Evolutionary conservation across 2,113 vertebrate genomes (phyloP).

Genomic region (Fregata magnificens): DNA sequence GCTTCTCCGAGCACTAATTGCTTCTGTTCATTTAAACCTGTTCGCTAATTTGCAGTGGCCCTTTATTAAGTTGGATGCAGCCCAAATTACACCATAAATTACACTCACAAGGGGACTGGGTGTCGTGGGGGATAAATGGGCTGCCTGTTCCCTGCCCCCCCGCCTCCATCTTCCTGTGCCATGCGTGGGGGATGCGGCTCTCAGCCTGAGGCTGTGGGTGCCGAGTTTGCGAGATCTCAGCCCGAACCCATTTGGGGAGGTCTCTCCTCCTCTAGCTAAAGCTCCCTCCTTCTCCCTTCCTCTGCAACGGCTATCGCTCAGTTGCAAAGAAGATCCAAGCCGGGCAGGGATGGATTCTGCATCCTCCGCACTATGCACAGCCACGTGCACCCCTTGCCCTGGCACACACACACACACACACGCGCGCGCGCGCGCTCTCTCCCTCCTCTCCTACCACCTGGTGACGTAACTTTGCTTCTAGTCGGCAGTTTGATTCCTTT

Average conservation of each 20-base stretch:
- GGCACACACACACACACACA: neutral
- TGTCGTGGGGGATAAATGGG: constrained; percentile 33
- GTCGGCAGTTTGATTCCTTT: constrained; percentile 34
- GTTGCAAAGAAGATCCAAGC: neutral
- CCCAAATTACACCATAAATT: constrained; percentile 78
- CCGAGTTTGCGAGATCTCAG: neutral
- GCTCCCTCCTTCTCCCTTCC: neutral
- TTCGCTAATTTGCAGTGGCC: constrained; percentile 76
- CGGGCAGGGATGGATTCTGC: neutral
- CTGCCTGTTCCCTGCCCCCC: neutral
- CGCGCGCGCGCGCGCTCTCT: no score
- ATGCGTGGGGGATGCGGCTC: accelerated
- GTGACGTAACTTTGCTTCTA: constrained; percentile 31
- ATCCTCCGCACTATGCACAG: neutral
- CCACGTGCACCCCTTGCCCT: accelerated
- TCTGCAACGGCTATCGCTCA: accelerated
- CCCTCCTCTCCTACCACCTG: constrained; percentile 18
- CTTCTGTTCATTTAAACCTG: constrained; percentile 79
- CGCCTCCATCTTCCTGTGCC: neutral
- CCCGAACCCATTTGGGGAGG: neutral
- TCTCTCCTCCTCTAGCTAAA: neutral
- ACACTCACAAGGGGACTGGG: constrained; percentile 31
- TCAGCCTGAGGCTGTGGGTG: neutral
- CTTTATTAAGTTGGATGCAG: constrained; percentile 77
- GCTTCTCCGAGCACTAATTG: constrained; percentile 73